Percentiles rank a stretch among this genome's conserved stretches.
Evolutionary conservation across 2,888 invertebrate species (phyloP).

Genomic region (Apocheima hispidaria): DNA sequence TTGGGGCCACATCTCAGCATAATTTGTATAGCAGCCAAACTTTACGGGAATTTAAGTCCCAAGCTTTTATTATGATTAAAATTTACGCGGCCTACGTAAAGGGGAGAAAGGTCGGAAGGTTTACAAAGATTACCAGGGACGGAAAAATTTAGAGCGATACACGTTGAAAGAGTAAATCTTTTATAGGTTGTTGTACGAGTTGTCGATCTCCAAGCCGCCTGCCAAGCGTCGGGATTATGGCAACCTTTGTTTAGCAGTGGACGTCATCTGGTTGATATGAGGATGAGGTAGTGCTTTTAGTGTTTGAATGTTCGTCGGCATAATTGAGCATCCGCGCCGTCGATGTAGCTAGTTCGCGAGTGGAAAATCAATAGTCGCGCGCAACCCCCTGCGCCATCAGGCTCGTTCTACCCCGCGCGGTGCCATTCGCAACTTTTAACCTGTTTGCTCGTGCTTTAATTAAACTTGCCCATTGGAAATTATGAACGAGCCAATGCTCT

Average conservation of each 20-base stretch:
- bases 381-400: conserved; percentile 57
- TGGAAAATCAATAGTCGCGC: conserved; percentile 83
- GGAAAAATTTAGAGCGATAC: conserved; percentile 3
- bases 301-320: conserved; percentile 49
- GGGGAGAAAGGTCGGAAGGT: conserved; percentile 7
- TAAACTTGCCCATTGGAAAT: conserved; percentile 34
- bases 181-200: conserved; percentile 18
- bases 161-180: conserved; percentile 12
- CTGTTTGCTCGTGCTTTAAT: conserved; percentile 60
- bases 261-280: too few species aligned
- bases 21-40: conserved; percentile 38
- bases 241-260: too few species aligned
- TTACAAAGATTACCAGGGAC: conserved; percentile 6
- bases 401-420: conserved; percentile 46
- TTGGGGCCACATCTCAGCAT: conserved; percentile 31
- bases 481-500: conserved; percentile 18
- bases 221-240: too few species aligned
- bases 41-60: conserved; percentile 33
- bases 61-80: conserved; percentile 38
- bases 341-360: conserved; percentile 56
- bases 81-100: conserved; percentile 24
- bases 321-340: conserved; percentile 59
- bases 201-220: too few species aligned
- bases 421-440: conserved; percentile 60
- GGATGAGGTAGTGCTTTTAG: conserved; percentile 38